Conservation (phyloP, 1,140 invertebrate genomes). For the Vollenhovia emeryi region DNA sequence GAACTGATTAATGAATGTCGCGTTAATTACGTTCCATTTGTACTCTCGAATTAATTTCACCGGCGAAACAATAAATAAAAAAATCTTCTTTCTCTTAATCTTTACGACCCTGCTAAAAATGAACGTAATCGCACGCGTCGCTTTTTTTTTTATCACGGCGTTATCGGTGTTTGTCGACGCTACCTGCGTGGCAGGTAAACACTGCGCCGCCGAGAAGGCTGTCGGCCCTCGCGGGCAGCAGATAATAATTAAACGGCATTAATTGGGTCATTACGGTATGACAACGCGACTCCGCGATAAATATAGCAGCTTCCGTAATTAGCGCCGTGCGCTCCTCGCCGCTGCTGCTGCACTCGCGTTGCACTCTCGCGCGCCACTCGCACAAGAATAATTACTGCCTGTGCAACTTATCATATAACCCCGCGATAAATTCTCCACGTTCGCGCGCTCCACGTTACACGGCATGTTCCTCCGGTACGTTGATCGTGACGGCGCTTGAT, state of each 20-base stretch:
- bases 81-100: not conserved
- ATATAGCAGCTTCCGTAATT: slow-evolving; percentile 57
- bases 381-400: slow-evolving; percentile 35
- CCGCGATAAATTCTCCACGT: not conserved
- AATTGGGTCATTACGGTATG: slow-evolving; percentile 65
- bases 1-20: not conserved
- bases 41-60: not conserved
- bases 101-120: not conserved
- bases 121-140: not conserved
- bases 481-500: not conserved
- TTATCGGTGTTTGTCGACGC: slow-evolving; percentile 59
- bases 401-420: slow-evolving; percentile 21
- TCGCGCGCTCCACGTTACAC: not conserved
- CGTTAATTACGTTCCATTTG: not conserved
- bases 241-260: slow-evolving; percentile 73
- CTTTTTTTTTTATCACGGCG: not conserved
- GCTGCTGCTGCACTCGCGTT: not conserved
- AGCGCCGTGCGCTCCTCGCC: slow-evolving; percentile 15
- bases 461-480: not conserved
- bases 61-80: not conserved
- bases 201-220: not conserved
- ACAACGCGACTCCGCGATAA: slow-evolving; percentile 48
- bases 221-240: not conserved
- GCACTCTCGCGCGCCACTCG: not conserved
- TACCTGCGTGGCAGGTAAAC: slow-evolving; percentile 7